These are phyloP conservation scores for Epizoanthus scotinus DNA, from an alignment of 92 coral and sea anemone species.

Conservation along the genomic window DNA sequence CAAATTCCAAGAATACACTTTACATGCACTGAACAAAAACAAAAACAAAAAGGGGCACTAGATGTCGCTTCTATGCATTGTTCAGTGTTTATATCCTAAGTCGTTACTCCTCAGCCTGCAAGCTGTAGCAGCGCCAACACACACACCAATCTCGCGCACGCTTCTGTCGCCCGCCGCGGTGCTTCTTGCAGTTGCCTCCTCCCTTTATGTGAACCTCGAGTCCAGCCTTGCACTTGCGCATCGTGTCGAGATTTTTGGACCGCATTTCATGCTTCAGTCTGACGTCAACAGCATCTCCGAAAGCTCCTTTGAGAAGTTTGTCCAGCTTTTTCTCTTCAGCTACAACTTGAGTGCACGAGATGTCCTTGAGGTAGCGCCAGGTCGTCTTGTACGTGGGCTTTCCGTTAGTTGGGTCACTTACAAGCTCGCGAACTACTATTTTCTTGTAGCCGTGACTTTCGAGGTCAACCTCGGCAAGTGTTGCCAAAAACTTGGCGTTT, in stretches of 20 bases:
- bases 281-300: neutral
- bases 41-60: too few relatives aligned
- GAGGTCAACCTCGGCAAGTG: neutral
- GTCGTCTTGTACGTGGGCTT: neutral
- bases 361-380: neutral
- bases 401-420: neutral
- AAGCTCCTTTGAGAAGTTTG: neutral
- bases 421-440: neutral
- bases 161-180: neutral
- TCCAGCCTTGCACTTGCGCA: slow-evolving; percentile 11
- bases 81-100: neutral
- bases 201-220: neutral
- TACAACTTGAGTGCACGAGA: neutral
- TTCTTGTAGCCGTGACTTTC: slow-evolving; percentile 13
- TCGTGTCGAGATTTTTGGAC: neutral
- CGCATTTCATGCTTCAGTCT: neutral
- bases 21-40: too few relatives aligned
- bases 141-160: neutral
- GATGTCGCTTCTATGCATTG: too few relatives aligned
- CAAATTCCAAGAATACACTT: too few relatives aligned
- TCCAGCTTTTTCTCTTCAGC: neutral
- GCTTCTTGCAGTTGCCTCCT: neutral
- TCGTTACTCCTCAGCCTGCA: neutral
- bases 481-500: too few relatives aligned
- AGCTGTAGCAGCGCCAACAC: neutral